phyloP scores from a whole-genome alignment of 2,113 vertebrate species.

The Neogobius melanostomus region DNA sequence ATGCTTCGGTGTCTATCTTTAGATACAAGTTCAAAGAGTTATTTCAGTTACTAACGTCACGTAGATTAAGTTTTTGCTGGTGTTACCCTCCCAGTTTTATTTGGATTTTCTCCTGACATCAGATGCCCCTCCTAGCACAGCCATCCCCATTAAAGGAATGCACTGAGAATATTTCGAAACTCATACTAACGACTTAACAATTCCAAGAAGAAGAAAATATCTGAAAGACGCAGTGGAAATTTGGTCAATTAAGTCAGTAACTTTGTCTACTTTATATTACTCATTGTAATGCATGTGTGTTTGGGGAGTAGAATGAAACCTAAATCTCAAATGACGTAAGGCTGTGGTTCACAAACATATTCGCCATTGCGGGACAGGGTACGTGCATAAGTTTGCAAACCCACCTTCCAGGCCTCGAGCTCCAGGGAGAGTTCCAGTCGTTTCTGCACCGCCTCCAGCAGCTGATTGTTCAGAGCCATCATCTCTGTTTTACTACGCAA shows the following conservation, averaged over 20 bases:
- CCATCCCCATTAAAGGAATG: neutral
- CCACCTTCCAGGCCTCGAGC: conserved; percentile 87
- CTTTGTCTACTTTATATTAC: no score
- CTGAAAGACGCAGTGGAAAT: no score
- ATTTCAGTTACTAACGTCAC: neutral
- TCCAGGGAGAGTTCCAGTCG: conserved; percentile 83
- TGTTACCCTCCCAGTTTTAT: no score
- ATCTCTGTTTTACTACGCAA: conserved; percentile 78
- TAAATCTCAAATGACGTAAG: no score
- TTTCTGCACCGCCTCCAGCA: conserved; percentile 83
- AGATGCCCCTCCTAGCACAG: neutral
- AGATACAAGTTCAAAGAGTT: neutral
- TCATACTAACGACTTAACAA: no score
- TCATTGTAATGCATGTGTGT: no score
- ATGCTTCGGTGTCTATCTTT: conserved; percentile 5
- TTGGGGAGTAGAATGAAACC: no score
- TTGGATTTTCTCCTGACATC: neutral
- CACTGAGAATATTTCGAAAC: no score
- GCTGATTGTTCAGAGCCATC: conserved; percentile 81
- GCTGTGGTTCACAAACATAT: no score
- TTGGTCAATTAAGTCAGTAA: no score
- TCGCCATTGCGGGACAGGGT: neutral
- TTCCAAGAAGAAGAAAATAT: no score
- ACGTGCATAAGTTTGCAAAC: neutral
- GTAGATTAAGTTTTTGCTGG: neutral